Evolutionary conservation across 2,113 vertebrate species (phyloP).

Genomic region (Peucedramus taeniatus): DNA sequence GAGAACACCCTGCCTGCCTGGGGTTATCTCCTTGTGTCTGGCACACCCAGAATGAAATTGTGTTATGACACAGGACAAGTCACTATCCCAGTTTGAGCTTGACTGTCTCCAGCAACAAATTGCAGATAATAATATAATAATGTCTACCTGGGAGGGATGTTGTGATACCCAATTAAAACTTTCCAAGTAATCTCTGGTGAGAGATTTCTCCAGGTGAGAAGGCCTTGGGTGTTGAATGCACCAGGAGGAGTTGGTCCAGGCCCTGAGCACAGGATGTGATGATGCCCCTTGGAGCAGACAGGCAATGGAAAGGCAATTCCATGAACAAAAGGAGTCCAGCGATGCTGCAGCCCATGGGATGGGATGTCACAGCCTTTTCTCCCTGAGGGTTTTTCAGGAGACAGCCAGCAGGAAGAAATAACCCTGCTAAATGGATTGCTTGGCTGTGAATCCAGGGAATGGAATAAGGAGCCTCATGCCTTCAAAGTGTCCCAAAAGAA

Average conservation of each 20-base stretch:
- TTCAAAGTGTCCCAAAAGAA: background rate
- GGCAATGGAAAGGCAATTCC: background rate
- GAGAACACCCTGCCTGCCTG: background rate
- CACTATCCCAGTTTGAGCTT: background rate
- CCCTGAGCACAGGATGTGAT: accelerated
- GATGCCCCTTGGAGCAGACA: background rate
- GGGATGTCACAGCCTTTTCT: background rate
- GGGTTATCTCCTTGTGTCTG: background rate
- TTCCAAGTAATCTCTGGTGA: background rate
- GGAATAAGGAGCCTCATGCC: background rate
- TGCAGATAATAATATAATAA: background rate
- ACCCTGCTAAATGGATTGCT: accelerated
- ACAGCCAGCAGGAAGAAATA: background rate
- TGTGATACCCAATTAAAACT: background rate
- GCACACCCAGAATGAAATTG: background rate
- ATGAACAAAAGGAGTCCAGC: background rate
- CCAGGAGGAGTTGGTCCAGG: background rate
- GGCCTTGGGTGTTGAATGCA: background rate
- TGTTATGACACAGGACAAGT: background rate
- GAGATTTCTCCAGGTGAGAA: background rate
- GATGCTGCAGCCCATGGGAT: background rate
- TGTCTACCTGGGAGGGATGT: background rate
- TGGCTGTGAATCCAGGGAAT: accelerated
- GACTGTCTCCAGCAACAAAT: background rate
- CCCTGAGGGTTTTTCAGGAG: background rate